Evolutionary conservation across 1,140 invertebrate genomes (phyloP).

Genomic region (Bombus difficillimus): DNA sequence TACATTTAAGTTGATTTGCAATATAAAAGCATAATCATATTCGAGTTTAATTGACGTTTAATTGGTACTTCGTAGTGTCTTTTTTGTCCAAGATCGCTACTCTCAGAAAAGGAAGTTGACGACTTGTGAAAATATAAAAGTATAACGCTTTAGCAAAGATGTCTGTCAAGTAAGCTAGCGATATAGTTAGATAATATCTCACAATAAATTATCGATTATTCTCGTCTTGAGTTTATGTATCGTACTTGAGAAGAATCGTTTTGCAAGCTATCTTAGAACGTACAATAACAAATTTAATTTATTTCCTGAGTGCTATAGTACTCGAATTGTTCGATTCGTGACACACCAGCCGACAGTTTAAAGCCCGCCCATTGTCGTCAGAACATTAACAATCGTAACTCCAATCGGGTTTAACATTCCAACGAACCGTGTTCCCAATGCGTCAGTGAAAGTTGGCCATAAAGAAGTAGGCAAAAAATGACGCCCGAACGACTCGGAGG

Average conservation of each 20-base stretch:
- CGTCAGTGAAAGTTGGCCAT: slow-evolving; percentile 35
- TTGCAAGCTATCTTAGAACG: neutral
- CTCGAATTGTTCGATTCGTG: neutral
- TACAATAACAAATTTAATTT: neutral
- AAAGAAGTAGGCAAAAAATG: slow-evolving; percentile 26
- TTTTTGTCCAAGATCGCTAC: no score
- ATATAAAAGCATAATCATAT: neutral
- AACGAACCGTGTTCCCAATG: slow-evolving; percentile 8
- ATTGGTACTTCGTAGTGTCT: no score
- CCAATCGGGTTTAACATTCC: slow-evolving; percentile 1
- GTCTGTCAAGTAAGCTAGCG: no score
- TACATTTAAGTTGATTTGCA: neutral
- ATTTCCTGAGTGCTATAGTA: neutral
- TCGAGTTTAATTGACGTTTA: no score
- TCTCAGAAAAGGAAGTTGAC: no score
- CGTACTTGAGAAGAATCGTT: neutral
- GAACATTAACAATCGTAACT: neutral
- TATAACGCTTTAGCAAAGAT: no score
- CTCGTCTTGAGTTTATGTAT: no score
- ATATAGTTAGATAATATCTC: no score
- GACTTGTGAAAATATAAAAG: no score
- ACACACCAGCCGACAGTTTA: neutral
- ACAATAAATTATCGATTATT: no score
- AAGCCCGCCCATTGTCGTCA: neutral
- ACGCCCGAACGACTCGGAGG: neutral